Conservation (phyloP, 2,888 invertebrate species). For the Syritta pipiens region DNA sequence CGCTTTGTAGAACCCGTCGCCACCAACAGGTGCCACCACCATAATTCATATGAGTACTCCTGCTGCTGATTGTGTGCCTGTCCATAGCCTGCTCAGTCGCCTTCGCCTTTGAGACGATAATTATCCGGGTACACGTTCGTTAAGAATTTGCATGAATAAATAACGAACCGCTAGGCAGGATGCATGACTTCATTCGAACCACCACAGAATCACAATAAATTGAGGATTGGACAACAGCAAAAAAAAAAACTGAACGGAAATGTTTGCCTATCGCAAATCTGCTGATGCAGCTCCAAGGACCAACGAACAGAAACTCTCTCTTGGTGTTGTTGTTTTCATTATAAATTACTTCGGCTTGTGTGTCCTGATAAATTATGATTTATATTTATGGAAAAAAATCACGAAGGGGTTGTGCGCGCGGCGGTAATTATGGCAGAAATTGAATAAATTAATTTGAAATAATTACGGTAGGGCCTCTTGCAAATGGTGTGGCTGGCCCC, state of each 20-base stretch:
- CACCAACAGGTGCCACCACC: slow-evolving; percentile 53
- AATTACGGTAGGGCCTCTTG: slow-evolving; percentile 24
- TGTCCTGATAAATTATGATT: slow-evolving; percentile 45
- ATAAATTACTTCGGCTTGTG: slow-evolving; percentile 15
- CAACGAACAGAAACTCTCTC: no score
- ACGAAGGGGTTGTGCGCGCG: slow-evolving; percentile 34
- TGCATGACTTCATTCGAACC: slow-evolving; percentile 42
- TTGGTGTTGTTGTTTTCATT: no score
- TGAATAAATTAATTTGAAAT: slow-evolving; percentile 59
- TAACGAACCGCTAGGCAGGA: not conserved
- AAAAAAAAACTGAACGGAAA: slow-evolving; percentile 37
- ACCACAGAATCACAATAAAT: slow-evolving; percentile 26
- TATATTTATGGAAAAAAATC: slow-evolving; percentile 36
- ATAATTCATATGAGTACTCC: slow-evolving; percentile 14
- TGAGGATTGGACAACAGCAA: no score
- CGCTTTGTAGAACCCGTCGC: slow-evolving; percentile 18
- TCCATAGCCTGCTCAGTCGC: slow-evolving; percentile 1
- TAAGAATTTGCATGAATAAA: slow-evolving; percentile 52
- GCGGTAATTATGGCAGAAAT: slow-evolving; percentile 28
- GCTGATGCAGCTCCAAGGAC: slow-evolving; percentile 49
- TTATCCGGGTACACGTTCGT: slow-evolving; percentile 32
- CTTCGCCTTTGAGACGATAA: no score
- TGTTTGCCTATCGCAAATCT: slow-evolving; percentile 29
- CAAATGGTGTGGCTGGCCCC: not conserved
- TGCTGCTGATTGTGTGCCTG: no score